Conservation (phyloP, 1,140 invertebrate species). For the Pseudomyrmex flavicornis region DNA sequence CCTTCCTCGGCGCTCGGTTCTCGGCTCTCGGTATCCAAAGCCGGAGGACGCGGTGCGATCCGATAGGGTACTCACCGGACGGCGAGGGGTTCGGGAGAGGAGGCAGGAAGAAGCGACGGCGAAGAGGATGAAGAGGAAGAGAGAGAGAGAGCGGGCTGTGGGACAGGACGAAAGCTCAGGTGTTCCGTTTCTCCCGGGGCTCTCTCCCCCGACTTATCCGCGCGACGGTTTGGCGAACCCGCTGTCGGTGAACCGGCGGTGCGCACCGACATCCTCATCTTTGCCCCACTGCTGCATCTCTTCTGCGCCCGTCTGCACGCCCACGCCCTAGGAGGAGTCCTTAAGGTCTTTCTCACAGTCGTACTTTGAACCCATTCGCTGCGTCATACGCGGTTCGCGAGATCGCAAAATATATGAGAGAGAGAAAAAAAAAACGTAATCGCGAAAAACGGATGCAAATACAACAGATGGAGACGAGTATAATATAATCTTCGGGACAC, state of each 20-base stretch:
- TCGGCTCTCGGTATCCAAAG: constrained; percentile 57
- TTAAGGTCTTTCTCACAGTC: constrained; percentile 69
- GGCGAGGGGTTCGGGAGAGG: constrained; percentile 32
- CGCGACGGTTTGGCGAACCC: constrained; percentile 70
- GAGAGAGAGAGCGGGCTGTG: constrained; percentile 36
- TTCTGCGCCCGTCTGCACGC: constrained; percentile 71
- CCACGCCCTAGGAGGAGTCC: constrained; percentile 67
- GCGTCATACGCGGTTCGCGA: constrained; percentile 22
- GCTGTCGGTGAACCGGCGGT: constrained; percentile 72
- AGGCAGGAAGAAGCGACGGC: constrained; percentile 21
- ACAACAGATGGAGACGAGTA: too few relatives aligned
- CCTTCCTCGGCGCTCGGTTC: constrained; percentile 74
- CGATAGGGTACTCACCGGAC: constrained; percentile 33
- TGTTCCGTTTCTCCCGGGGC: constrained; percentile 74
- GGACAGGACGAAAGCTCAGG: constrained; percentile 73
- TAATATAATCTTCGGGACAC: too few relatives aligned
- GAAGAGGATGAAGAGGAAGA: constrained; percentile 36
- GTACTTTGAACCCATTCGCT: constrained; percentile 53
- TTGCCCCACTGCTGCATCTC: constrained; percentile 67
- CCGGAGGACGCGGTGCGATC: constrained; percentile 41
- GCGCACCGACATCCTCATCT: constrained; percentile 68
- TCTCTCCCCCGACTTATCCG: constrained; percentile 50
- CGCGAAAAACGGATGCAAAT: too few relatives aligned
- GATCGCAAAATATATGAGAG: background rate
- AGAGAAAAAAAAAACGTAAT: too few relatives aligned